Base-by-base conservation (phyloP, 2,797 vertebrate species). In the Sebastes oblongus region DNA sequence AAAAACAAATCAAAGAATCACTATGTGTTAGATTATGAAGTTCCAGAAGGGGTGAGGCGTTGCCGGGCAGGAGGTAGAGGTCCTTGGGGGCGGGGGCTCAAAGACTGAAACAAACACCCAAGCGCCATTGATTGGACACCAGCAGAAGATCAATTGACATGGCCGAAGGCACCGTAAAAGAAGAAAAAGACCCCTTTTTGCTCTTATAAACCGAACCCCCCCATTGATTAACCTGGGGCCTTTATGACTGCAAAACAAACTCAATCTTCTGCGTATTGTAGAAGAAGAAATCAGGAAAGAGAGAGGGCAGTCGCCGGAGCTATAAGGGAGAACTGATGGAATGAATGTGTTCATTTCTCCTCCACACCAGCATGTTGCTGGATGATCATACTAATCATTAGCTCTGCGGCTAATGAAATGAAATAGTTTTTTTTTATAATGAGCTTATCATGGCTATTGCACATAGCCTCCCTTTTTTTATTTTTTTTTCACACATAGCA, bases 71-170 rank as follows among this genome's bases (percentile, higher is more conserved):
- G 72, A 67, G 83, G 86, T 86, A 10, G 7, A 64, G 82, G 65
- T 80, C 71, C 69, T 58, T 7, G 32, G 30, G 29, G 24, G 30
- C 3, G 25, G 61, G 66, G 29, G 50, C 52, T 80, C 8, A 74
- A 75, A 82, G 82, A 88, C 81, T 89, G 88, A 90, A 94, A 91
- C 87, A 93, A 93, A 91, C 85, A 86, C 70, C 79, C 59, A 72
- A 58, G 75, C 62, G 4, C 54, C 73, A 93, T 91, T 91, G 90
- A 95, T 94, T 92, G 86, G 83, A 91, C 84, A 81, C 79, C 84
- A 89, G 81, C 83, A 77, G 64, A 66, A 77, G 92, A 95, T 95
- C 92, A 91, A 95, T 94, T 76, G 84, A 88, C 88, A 90, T 81
- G 81, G 81, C 87, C 81, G 20, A 77, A 86, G 89, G 89, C 85